These are phyloP conservation scores for Actinopyga echinites DNA, from an alignment of 53 echinoderm and acorn worm genomes.

Conservation along the genomic window DNA sequence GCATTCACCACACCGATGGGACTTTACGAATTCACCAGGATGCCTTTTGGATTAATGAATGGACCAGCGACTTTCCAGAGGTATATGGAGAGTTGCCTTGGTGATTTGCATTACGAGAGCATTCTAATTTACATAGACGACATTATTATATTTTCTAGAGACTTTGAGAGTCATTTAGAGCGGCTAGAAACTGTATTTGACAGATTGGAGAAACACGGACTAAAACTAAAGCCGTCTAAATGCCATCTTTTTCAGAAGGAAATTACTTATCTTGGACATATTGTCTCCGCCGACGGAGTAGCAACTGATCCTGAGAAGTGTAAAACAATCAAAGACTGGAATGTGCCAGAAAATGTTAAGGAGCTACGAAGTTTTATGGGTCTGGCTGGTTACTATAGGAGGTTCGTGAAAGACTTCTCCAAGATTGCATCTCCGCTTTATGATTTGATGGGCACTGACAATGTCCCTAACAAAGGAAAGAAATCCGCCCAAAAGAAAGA, in stretches of 20 bases:
- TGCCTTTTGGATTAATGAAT: conserved; percentile 56
- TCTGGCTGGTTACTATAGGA: conserved; percentile 28
- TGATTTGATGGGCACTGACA: background rate
- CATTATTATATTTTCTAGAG: conserved; percentile 59
- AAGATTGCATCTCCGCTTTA: conserved; percentile 22
- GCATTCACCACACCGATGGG: conserved; percentile 56
- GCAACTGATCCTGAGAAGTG: conserved; percentile 41
- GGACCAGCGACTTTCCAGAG: conserved; percentile 69
- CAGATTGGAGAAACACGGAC: conserved; percentile 37
- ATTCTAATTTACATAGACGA: conserved; percentile 59
- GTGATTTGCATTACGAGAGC: conserved; percentile 52
- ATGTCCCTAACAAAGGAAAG: background rate
- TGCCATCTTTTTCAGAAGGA: conserved; percentile 59
- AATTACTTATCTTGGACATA: conserved; percentile 59
- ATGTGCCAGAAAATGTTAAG: background rate
- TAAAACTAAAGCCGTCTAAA: conserved; percentile 67
- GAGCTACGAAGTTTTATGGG: conserved; percentile 29
- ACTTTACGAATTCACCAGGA: conserved; percentile 45
- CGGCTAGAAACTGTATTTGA: conserved; percentile 39
- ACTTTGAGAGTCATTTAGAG: too few species aligned
- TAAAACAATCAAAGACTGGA: background rate
- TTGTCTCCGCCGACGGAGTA: conserved; percentile 49
- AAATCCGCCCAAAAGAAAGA: background rate
- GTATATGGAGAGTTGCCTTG: conserved; percentile 54
- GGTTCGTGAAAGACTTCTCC: conserved; percentile 35